Base-by-base conservation (phyloP, 2,888 invertebrate genomes). In the Heliconius sara region DNA sequence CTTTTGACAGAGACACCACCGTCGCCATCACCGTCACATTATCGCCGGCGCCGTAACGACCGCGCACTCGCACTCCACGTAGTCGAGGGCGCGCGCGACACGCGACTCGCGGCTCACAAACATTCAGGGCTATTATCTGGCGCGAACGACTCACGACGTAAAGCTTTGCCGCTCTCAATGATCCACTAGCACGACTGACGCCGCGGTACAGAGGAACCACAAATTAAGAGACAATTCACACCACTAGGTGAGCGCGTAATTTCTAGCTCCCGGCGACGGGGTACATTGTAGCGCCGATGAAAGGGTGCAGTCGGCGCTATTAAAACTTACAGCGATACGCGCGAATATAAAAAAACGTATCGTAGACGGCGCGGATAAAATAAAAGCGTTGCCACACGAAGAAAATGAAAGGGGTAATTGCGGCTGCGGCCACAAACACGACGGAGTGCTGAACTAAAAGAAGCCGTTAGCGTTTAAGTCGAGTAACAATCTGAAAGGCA, bases 321-420 rank as follows among this genome's bases (percentile, higher is more conserved):
- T 91, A 91, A 92, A 90, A 91, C 90, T 90, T 90, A 90, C 88
- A 88, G 87, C 86, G 88, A 86, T 86, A 83, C 84, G 86, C 83
- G 85, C 83, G 87, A 85, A 88, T 87, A 87, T 90, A 89, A 87
- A 90, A 90, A 88, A 89, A 52, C 52, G 86, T 85, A 86, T 86
- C 87, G 87, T 87, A 88, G 88, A 88, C 88, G 87, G 87, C 85
- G 87, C 86, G 88, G 86, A 90, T 91, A 90, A 92, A 92, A 92
- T 92, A 93, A 92, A 92, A 91, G 91, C 89, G 86, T 88, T 84
- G 86, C 86, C 88, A 88, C 87, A 88, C 88, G 87, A 88, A 88
- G 87, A 88, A 88, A 89, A 88, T 90, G 89, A 92, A 91, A 90
- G 90, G 89, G 91, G 91, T 92, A 93, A 93, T 93, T 91, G 92